Evolutionary conservation across 2,797 vertebrate species (phyloP).

Genomic region (Champsocephalus gunnari): DNA sequence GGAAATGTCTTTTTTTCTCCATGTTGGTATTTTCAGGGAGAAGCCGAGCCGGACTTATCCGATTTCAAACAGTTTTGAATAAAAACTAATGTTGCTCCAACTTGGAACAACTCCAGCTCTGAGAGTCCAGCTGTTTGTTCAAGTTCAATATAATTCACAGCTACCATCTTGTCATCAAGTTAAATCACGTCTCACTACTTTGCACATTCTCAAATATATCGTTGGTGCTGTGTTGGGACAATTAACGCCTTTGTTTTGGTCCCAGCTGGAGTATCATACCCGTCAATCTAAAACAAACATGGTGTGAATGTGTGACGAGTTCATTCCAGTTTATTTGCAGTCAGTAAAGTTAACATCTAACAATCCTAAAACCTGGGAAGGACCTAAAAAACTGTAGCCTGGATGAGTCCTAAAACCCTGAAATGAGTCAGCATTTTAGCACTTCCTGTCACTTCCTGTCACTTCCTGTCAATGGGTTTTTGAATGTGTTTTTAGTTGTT

Average conservation of each 20-base stretch:
- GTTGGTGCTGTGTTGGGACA: background rate
- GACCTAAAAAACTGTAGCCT: too few relatives aligned
- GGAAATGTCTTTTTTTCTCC: constrained; percentile 51
- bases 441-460: too few relatives aligned
- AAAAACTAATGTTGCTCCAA: constrained; percentile 37
- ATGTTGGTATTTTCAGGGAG: constrained; percentile 44
- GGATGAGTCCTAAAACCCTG: too few relatives aligned
- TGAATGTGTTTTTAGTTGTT: too few relatives aligned
- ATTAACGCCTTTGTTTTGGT: background rate
- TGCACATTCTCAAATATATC: constrained; percentile 13
- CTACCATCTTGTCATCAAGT: background rate
- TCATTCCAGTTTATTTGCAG: too few relatives aligned
- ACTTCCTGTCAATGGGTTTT: too few relatives aligned
- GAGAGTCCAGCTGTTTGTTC: background rate
- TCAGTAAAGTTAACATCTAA: too few relatives aligned
- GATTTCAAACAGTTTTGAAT: constrained; percentile 57
- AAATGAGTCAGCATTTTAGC: too few relatives aligned
- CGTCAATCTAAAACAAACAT: background rate
- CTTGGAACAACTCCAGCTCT: constrained; percentile 31
- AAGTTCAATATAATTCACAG: constrained; percentile 12
- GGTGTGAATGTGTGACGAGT: too few relatives aligned
- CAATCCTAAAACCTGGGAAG: too few relatives aligned
- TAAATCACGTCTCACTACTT: constrained; percentile 1
- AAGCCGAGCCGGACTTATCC: constrained; percentile 43
- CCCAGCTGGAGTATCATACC: background rate